Conservation (phyloP, 2,113 vertebrate species). For the Tupaia chinensis region DNA sequence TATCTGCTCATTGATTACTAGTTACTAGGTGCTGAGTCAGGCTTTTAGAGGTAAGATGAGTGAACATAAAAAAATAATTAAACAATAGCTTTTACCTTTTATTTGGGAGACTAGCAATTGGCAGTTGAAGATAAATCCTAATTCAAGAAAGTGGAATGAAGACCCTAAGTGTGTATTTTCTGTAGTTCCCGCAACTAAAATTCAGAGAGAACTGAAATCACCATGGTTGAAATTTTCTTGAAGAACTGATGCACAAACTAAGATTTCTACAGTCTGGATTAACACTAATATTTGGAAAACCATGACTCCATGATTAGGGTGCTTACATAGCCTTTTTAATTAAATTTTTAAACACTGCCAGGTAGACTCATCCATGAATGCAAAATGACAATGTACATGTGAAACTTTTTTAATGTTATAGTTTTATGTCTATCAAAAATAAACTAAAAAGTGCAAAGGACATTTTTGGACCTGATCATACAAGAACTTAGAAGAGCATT, state of each 20-base stretch:
- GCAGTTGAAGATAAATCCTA: neutral
- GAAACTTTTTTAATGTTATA: neutral
- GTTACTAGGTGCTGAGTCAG: neutral
- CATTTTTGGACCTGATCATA: neutral
- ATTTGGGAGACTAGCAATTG: neutral
- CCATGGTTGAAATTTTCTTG: neutral
- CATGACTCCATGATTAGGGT: neutral
- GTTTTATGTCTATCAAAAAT: neutral
- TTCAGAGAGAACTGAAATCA: neutral
- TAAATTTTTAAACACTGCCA: neutral
- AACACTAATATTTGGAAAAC: neutral
- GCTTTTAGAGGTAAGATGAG: neutral
- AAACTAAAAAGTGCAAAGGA: neutral
- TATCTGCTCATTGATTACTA: neutral
- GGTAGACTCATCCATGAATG: neutral
- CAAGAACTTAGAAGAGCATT: neutral
- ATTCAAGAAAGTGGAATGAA: neutral
- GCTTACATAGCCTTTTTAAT: neutral
- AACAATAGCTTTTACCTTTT: neutral
- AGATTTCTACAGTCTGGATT: neutral
- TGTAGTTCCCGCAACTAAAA: neutral
- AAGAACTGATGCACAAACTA: neutral
- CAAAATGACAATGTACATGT: neutral
- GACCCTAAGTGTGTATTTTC: neutral
- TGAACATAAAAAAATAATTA: neutral